phyloP scores from a whole-genome alignment of 1,140 invertebrate genomes.

The Himalopsyche phryganea region DNA sequence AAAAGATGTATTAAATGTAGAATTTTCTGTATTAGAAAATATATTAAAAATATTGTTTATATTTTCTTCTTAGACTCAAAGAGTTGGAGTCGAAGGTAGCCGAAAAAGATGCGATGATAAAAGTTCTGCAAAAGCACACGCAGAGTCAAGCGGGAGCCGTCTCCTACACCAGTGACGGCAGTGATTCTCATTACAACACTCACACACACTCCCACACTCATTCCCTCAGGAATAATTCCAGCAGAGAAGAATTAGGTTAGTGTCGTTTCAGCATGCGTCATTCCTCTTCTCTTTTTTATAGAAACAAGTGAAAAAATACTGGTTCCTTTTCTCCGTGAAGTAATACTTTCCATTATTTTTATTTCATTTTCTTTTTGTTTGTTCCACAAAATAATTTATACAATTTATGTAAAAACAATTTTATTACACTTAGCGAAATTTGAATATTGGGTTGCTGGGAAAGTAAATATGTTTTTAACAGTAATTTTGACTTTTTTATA shows the following conservation, averaged over 20 bases:
- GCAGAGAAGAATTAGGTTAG: conserved; percentile 49
- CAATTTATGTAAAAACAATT: too few species aligned
- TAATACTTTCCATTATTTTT: not conserved
- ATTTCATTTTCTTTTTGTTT: not conserved
- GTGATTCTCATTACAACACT: conserved; percentile 32
- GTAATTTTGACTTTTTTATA: too few species aligned
- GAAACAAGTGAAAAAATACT: not conserved
- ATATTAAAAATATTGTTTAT: too few species aligned
- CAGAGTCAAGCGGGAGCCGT: conserved; percentile 59
- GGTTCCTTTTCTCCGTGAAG: not conserved
- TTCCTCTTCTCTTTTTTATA: not conserved
- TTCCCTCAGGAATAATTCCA: conserved; percentile 50
- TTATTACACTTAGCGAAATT: too few species aligned
- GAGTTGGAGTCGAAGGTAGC: conserved; percentile 84
- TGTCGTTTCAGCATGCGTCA: not conserved
- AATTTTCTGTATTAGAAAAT: too few species aligned
- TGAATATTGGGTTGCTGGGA: too few species aligned
- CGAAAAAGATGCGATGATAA: conserved; percentile 86
- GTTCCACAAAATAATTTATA: too few species aligned
- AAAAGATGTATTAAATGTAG: too few species aligned
- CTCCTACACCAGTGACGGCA: conserved; percentile 51
- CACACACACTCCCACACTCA: conserved; percentile 31
- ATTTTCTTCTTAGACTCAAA: conserved; percentile 75
- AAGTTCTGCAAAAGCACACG: conserved; percentile 79
- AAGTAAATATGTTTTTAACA: too few species aligned